phyloP scores from a whole-genome alignment of 2,888 invertebrate species.

The Pristionchus mayeri region DNA sequence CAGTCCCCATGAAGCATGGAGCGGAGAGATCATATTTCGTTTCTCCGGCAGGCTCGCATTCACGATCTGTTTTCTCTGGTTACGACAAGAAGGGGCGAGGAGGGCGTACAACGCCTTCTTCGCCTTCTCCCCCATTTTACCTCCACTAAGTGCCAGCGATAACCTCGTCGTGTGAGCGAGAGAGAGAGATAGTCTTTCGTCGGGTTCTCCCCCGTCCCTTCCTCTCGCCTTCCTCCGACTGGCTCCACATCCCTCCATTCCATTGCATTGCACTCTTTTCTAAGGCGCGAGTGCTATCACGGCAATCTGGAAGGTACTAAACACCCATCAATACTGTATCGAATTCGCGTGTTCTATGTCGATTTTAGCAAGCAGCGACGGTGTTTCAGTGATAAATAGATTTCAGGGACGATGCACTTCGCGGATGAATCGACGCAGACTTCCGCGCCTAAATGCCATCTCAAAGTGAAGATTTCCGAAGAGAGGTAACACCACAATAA shows the following conservation, averaged over 20 bases:
- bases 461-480: neutral
- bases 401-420: neutral
- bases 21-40: slow-evolving; percentile 5
- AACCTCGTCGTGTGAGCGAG: neutral
- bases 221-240: no score
- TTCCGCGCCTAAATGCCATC: neutral
- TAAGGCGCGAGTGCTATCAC: no score
- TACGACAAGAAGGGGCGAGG: neutral
- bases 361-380: no score
- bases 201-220: no score
- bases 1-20: no score
- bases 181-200: neutral
- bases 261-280: neutral
- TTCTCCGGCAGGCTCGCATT: neutral
- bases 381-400: neutral
- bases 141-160: slow-evolving; percentile 15
- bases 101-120: neutral
- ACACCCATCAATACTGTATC: no score
- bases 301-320: no score
- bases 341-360: neutral
- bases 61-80: neutral
- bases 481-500: neutral
- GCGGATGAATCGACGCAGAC: slow-evolving; percentile 11
- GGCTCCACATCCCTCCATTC: no score
- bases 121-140: neutral